These are phyloP conservation scores for Amniataba percoides DNA, from an alignment of 2,797 vertebrate species.

Conservation along the genomic window DNA sequence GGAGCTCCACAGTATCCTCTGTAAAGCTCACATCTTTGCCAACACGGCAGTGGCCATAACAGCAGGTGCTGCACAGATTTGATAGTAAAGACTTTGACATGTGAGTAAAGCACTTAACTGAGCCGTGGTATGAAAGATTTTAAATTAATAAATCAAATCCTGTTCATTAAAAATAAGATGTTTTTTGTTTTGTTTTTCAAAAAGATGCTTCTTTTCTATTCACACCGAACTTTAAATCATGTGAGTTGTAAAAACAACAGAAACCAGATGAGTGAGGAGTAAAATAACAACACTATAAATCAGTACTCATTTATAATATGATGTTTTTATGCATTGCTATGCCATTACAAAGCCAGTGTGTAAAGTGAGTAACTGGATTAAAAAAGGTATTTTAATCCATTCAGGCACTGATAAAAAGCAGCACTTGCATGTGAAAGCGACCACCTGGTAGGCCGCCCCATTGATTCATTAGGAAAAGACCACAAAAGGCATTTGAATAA, in stretches of 20 bases:
- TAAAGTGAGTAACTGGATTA: neutral
- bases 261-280: neutral
- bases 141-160: neutral
- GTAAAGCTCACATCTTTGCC: slow-evolving; percentile 25
- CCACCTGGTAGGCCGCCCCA: neutral
- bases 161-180: neutral
- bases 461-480: slow-evolving; percentile 11
- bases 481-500: slow-evolving; percentile 14
- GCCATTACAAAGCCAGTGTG: neutral
- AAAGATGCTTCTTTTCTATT: too few relatives aligned
- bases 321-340: neutral
- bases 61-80: slow-evolving; percentile 1
- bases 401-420: neutral
- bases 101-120: neutral
- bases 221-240: neutral
- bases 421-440: slow-evolving; percentile 1
- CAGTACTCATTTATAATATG: neutral
- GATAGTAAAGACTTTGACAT: neutral
- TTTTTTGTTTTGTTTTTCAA: too few relatives aligned
- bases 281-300: neutral
- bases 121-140: neutral
- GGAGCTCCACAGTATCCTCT: slow-evolving; percentile 3
- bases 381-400: neutral
- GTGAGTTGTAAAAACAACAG: neutral
- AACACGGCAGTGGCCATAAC: neutral